Evolutionary conservation across 1,140 invertebrate species (phyloP).

Genomic region (Pogonomyrmex barbatus): DNA sequence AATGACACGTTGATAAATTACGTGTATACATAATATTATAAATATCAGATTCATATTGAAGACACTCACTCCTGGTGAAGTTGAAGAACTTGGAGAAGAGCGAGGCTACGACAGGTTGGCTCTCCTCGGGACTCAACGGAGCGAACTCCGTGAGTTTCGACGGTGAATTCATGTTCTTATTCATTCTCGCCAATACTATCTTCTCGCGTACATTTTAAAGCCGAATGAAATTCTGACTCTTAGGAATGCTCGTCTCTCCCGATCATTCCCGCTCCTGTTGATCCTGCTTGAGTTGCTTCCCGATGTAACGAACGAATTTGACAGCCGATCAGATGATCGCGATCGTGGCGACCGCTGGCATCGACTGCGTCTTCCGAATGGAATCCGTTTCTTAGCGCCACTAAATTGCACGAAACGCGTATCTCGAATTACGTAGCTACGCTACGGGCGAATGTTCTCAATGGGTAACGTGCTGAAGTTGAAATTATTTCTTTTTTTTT

Average conservation of each 20-base stretch:
- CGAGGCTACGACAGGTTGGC: slow-evolving; percentile 87
- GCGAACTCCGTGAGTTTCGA: slow-evolving; percentile 92
- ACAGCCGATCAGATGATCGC: slow-evolving; percentile 43
- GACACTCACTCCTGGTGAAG: slow-evolving; percentile 82
- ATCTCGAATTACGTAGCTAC: no score
- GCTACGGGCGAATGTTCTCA: no score
- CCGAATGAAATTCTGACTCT: background rate
- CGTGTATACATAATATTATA: background rate
- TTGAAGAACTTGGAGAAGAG: slow-evolving; percentile 88
- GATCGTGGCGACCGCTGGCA: slow-evolving; percentile 2
- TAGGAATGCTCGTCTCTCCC: background rate
- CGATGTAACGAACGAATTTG: background rate
- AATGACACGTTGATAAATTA: background rate
- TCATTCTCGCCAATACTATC: slow-evolving; percentile 84
- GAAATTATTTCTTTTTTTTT: no score
- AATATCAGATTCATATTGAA: background rate
- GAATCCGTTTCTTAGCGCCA: no score
- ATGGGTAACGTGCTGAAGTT: no score
- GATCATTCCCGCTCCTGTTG: background rate
- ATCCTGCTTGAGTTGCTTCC: background rate
- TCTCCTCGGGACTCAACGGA: slow-evolving; percentile 89
- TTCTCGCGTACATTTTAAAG: slow-evolving; percentile 54
- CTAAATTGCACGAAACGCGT: no score
- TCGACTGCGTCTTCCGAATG: no score
- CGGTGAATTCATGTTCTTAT: slow-evolving; percentile 89